phyloP scores from a whole-genome alignment of 1,140 invertebrate species.

The Lysiphlebus fabarum region DNA sequence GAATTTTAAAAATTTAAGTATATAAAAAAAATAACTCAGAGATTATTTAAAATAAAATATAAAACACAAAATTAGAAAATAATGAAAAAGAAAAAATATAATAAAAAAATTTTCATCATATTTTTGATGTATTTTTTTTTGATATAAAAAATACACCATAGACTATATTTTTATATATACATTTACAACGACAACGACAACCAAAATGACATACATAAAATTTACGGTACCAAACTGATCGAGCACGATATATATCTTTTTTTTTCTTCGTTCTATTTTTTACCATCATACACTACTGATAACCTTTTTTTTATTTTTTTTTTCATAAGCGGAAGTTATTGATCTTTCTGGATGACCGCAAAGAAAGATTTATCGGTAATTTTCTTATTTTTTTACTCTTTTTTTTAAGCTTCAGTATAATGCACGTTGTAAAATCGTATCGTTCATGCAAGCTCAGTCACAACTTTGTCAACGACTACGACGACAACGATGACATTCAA shows the following conservation, averaged over 20 bases:
- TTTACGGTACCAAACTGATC: slow-evolving; percentile 10
- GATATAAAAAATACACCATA: neutral
- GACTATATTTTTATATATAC: no score
- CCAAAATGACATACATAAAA: slow-evolving; percentile 2
- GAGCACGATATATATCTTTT: neutral
- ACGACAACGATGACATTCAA: no score
- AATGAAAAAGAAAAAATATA: slow-evolving; percentile 22
- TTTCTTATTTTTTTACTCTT: neutral
- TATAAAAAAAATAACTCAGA: no score
- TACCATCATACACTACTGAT: neutral
- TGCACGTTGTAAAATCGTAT: slow-evolving; percentile 21
- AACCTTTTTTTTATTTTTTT: slow-evolving; percentile 8
- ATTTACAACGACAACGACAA: neutral
- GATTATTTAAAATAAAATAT: no score
- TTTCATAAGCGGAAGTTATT: slow-evolving; percentile 21
- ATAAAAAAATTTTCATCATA: slow-evolving; percentile 5
- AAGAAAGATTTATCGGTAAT: slow-evolving; percentile 21
- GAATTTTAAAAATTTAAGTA: no score
- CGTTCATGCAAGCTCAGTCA: slow-evolving; percentile 16
- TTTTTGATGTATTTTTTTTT: slow-evolving; percentile 4
- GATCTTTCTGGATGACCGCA: slow-evolving; percentile 22
- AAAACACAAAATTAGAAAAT: slow-evolving; percentile 10
- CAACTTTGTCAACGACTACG: neutral
- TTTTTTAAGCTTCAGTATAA: neutral
- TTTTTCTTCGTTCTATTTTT: neutral